Percentiles rank a stretch among this genome's conserved stretches.
Conservation (phyloP, 1,140 invertebrate genomes). For the Pararge aegeria region DNA sequence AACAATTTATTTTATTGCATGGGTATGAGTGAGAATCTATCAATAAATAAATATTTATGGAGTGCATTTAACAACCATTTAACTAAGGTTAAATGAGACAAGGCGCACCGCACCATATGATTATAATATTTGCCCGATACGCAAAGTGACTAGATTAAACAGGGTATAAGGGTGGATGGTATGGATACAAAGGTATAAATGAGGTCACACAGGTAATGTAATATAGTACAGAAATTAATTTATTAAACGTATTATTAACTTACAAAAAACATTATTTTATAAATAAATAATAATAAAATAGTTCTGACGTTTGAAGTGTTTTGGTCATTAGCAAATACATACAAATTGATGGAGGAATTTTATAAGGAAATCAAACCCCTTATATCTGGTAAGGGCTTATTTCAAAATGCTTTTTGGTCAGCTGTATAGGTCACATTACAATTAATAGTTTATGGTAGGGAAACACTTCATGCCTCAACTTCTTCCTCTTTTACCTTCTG, state of each 20-base stretch:
- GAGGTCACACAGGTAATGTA: slow-evolving; percentile 46
- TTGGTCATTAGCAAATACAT: slow-evolving; percentile 30
- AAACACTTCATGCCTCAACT: slow-evolving; percentile 87
- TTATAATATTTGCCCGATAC: too few species aligned
- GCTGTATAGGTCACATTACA: slow-evolving; percentile 42
- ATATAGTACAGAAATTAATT: slow-evolving; percentile 74
- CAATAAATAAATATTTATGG: too few species aligned
- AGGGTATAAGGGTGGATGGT: background rate
- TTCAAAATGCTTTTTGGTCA: slow-evolving; percentile 28
- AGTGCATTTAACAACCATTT: too few species aligned
- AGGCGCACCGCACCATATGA: too few species aligned
- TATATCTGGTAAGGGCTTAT: slow-evolving; percentile 32
- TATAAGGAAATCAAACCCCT: slow-evolving; percentile 27
- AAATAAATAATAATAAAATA: slow-evolving; percentile 72
- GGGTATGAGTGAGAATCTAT: too few species aligned
- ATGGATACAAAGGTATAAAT: slow-evolving; percentile 34
- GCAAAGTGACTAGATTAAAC: too few species aligned
- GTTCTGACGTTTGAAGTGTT: slow-evolving; percentile 56
- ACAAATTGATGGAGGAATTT: slow-evolving; percentile 44
- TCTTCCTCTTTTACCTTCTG: slow-evolving; percentile 94
- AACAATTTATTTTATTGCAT: too few species aligned
- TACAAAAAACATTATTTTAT: slow-evolving; percentile 72
- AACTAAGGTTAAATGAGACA: too few species aligned
- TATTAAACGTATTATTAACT: slow-evolving; percentile 72
- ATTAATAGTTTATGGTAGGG: slow-evolving; percentile 50